Evolutionary conservation across 2,888 invertebrate genomes (phyloP).

Genomic region (Brachyptera putata): DNA sequence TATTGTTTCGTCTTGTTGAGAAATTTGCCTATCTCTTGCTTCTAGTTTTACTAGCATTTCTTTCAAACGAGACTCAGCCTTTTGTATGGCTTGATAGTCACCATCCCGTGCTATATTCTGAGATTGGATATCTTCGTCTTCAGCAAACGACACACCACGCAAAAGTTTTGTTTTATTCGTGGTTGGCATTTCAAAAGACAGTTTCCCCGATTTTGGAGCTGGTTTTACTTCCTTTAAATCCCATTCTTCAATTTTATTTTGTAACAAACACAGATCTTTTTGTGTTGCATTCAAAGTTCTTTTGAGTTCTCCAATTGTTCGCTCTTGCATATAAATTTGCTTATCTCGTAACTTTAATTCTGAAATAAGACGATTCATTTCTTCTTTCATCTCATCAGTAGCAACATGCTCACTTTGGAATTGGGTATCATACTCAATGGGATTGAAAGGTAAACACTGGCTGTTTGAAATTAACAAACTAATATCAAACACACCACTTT

Average conservation of each 20-base stretch:
- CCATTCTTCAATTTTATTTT: too few species aligned
- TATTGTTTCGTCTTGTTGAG: not conserved
- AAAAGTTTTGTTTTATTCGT: not conserved
- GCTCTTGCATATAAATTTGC: not conserved
- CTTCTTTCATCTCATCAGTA: constrained; percentile 21
- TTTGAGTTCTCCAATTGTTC: not conserved
- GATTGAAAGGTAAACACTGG: too few species aligned
- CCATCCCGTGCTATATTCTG: not conserved
- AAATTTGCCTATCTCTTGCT: not conserved
- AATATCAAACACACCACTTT: too few species aligned
- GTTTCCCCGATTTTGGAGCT: too few species aligned
- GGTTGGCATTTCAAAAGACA: too few species aligned
- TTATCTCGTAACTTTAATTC: constrained; percentile 15
- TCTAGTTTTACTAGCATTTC: not conserved
- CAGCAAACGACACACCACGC: not conserved
- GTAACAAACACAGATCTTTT: not conserved
- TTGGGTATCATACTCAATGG: not conserved
- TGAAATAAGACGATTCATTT: constrained; percentile 13
- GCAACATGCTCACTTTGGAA: constrained; percentile 9
- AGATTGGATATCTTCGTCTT: too few species aligned
- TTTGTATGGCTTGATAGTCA: not conserved
- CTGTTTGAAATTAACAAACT: too few species aligned
- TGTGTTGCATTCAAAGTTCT: not conserved
- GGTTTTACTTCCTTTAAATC: too few species aligned
- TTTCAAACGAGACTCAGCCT: not conserved